phyloP scores from a whole-genome alignment of 1,140 invertebrate species.

The Drosophila ambigua region DNA sequence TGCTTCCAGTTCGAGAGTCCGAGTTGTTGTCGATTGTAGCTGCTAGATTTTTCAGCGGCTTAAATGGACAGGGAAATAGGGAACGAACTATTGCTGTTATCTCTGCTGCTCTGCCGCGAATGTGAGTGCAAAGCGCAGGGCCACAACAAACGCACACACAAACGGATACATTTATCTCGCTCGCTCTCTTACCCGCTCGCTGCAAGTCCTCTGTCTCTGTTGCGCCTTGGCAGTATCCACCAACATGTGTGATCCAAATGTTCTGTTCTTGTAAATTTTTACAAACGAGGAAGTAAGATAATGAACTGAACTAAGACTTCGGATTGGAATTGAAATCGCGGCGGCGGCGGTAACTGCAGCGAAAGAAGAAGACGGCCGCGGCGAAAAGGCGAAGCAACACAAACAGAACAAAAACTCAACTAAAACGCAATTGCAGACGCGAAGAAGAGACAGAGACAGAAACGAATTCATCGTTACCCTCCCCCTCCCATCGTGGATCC shows the following conservation, averaged over 20 bases:
- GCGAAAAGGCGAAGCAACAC: conserved; percentile 23
- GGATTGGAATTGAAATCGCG: too few species aligned
- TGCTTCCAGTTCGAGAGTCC: conserved; percentile 30
- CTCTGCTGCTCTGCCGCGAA: conserved; percentile 35
- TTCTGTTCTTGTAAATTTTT: conserved; percentile 52
- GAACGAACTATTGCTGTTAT: conserved; percentile 49
- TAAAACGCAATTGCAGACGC: conserved; percentile 58
- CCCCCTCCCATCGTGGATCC: too few species aligned
- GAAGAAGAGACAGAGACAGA: conserved; percentile 15
- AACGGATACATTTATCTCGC: conserved; percentile 1
- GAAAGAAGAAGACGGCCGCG: conserved; percentile 35
- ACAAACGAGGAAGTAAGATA: conserved; percentile 58
- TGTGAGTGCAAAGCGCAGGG: conserved; percentile 29
- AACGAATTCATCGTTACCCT: conserved; percentile 6
- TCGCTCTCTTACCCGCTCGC: conserved; percentile 1
- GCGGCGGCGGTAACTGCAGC: conserved; percentile 20
- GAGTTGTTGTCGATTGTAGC: conserved; percentile 51
- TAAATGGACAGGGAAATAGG: conserved; percentile 54
- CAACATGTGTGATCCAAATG: conserved; percentile 81
- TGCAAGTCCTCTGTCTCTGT: conserved; percentile 3
- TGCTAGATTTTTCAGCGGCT: conserved; percentile 70
- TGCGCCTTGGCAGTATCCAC: conserved; percentile 31
- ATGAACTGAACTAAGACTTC: conserved; percentile 44
- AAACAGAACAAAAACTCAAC: conserved; percentile 46
- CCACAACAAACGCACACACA: conserved; percentile 15